Conservation (phyloP, 1,140 invertebrate genomes). For the Carcinoscorpius rotundicauda region DNA sequence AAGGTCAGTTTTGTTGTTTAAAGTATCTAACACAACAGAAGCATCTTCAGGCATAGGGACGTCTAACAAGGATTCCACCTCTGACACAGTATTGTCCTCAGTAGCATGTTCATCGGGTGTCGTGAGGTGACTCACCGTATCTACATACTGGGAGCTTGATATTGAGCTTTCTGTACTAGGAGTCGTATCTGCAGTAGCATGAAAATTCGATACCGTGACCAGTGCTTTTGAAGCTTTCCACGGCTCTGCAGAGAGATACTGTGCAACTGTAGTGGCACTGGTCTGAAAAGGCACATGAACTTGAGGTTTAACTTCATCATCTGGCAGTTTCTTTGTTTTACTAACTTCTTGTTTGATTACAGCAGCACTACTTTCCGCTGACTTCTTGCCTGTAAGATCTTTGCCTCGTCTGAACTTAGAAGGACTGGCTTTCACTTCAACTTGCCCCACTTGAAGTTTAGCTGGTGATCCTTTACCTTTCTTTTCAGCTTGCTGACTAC, state of each 20-base stretch:
- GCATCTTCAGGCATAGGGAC: constrained; percentile 14
- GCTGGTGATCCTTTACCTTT: constrained; percentile 4
- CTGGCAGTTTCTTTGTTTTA: no score
- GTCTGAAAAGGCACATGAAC: neutral
- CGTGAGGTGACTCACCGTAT: constrained; percentile 19
- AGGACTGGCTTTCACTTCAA: neutral
- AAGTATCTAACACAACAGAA: no score
- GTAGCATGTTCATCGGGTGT: constrained; percentile 11
- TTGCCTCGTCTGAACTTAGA: constrained; percentile 4
- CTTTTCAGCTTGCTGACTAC: constrained; percentile 18
- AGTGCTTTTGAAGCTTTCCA: neutral
- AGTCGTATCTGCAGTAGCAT: neutral
- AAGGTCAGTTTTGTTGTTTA: constrained; percentile 12
- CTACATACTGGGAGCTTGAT: constrained; percentile 20
- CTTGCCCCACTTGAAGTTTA: neutral
- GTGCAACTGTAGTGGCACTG: neutral
- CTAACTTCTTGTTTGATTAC: no score
- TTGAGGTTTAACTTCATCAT: neutral
- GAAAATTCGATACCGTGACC: no score
- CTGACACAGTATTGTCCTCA: constrained; percentile 5
- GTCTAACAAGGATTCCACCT: constrained; percentile 15
- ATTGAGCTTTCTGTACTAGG: constrained; percentile 20
- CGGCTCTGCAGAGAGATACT: neutral
- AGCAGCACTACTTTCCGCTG: no score
- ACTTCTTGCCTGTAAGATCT: constrained; percentile 5